Base-by-base conservation (phyloP, 2,113 vertebrate species). In the Brachypodius melanocephalos region DNA sequence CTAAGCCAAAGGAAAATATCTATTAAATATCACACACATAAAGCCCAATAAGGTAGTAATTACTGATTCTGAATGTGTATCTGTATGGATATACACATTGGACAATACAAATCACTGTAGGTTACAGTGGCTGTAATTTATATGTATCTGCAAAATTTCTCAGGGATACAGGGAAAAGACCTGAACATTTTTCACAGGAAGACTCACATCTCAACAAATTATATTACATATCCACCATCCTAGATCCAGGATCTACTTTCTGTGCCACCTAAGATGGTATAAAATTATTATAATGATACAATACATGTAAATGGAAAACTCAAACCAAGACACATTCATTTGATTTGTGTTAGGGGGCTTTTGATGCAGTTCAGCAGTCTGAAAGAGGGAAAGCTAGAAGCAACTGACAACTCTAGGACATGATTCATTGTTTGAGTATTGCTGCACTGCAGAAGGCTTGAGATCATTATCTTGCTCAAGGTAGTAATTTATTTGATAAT, bases 401-500 rank as follows among this genome's bases (percentile, higher is more conserved):
- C 55, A 67, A 57, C 43, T 81, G 83, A 93, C 76, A 93, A 36
- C 67, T 77, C 51, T 26, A 43, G 26, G 43, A 58, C 16, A 59
- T 95, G 75, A 94, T 93, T 95, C 75, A 95, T 89, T 86, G 68
- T 90, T 92, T 81, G 86, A 75, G 69, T 63, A 65, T 59, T 87
- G 83, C 59, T 80, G 68, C 80, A 81, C 43, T 86, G 79, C 90
- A 92, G 59, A 93, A 67, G 31, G 43, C 45, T 87, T 80, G 74
- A 63, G 71, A 95, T 93, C 38, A 77, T 95, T 96, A 91, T 94
- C 89, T 93, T 86, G 86, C 88, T 90, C 66, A 93, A 88, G 67
- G 85, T 59, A 80, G 85, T 88, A 88, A 91, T 96, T 93, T 95
- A 74, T 86, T 55, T 95, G 67, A 74, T 85, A 95, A 95, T 95